Base-by-base conservation (phyloP, 1,140 invertebrate genomes). In the Mercenaria mercenaria region DNA sequence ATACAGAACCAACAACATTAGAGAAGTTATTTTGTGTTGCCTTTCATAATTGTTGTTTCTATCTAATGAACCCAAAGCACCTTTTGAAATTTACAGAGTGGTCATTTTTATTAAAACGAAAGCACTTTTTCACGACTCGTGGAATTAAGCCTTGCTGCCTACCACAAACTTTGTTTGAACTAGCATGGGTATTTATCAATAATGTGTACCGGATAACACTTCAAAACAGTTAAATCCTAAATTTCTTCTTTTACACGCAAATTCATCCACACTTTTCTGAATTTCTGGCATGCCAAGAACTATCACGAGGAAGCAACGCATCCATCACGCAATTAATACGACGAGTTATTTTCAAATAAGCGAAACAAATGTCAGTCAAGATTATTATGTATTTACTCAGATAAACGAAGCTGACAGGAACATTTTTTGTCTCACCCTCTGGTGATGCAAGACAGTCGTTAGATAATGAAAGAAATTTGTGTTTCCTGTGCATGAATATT, bases 391-490 rank as follows among this genome's bases (percentile, higher is more conserved):
- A 77, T 77, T 50, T 77, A 77, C 29, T 10, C 23, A 50, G 74
- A 77, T 77, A 77, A 77, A 47, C 29, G 26, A 77, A 77, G 41
- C 26, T 77, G 74, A 77, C 74, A 50, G 26, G 41, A 52, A 18
- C 10, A 77, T 47, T 77, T 77, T 23, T 26, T 77, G 2, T 29
- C 74, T 32, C 52, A 29, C 41, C 52, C 41, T 32, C 50, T 50
- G 41, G 29, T 47, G 41, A 77, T 77, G 74, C 43, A 47, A 77
- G 18, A 77, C 52, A 43, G n/a, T 26, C 0, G n/a, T 32, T 13
- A 32, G 74, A 77, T 77, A 77, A 77, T 77, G 43, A 77, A 47
- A 77, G 43, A 47, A 77, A 77, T 77, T 3, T 77, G 74, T 77
- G 13, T 10, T 18, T 43, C 67, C 39, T 56, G 52, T 23, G n/a